Evolutionary conservation across 2,113 vertebrate genomes (phyloP), one percentile per base, ranked within the genome.

Genomic region (Sinocyclocheilus maitianheensis): DNA sequence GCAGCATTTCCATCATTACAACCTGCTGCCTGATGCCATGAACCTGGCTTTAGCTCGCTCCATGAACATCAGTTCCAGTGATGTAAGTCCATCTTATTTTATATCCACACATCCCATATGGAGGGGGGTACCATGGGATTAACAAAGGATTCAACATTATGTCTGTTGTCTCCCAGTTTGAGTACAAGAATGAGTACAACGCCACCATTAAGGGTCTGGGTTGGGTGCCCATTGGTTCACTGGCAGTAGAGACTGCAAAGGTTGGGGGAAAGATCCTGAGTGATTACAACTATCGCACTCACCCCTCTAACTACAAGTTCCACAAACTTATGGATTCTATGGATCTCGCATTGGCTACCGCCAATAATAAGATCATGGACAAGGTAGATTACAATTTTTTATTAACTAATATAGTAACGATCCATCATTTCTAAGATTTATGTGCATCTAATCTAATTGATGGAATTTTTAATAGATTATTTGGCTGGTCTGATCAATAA

Each of bases 151-250:
- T 55, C 53, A 55, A 55, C 53, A 55, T 5, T 55, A 18, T 16
- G 0, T 5, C 18, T 18, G 4, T 55, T 55, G 16, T 55, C 53
- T 55, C 14, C 53, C 14, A 55, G 98, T 96, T 96, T 65, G 94
- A 96, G 90, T 99, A 99, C 91, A 99, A 96, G 91, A 95, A 94
- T 90, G 98, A 99, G 10, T 99, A 99, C 89, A 95, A 97, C 0
- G 94, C 90, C 63, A 97, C 89, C 93, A 90, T 97, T 20, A 97
- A 89, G 92, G 98, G 98, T 14, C 89, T 95, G 2, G 98, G 98
- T n/a, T 99, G 98, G 98, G 96, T 97, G 75, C 98, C 98, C 2
- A 93, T 95, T 75, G 97, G 96, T 46, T 97, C 97, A 20, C 63
- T 97, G 82, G 96, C 95, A 88, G 94, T 95, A 34, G 97, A 97